Conservation (phyloP, 2,888 invertebrate species). For the Noctua janthina region DNA sequence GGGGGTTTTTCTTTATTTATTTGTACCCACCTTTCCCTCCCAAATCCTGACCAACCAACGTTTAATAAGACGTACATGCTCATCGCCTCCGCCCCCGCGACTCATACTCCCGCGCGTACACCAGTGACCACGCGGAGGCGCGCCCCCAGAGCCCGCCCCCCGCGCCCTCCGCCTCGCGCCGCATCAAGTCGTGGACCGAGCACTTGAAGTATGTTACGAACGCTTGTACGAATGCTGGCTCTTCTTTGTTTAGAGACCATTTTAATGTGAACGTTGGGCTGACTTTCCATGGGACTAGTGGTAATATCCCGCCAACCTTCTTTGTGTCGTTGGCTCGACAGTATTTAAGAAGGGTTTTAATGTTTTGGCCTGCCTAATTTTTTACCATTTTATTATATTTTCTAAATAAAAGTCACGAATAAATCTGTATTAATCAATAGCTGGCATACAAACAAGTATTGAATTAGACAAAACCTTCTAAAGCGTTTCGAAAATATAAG, state of each 20-base stretch:
- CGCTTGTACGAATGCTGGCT: slow-evolving; percentile 72
- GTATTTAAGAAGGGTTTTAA: neutral
- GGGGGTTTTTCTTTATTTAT: neutral
- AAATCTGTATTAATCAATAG: neutral
- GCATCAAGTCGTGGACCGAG: slow-evolving; percentile 87
- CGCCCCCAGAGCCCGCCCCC: slow-evolving; percentile 74
- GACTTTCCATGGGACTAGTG: neutral
- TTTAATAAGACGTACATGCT: slow-evolving; percentile 39
- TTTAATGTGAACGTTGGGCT: slow-evolving; percentile 5
- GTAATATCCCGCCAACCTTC: neutral
- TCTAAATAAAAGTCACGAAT: neutral
- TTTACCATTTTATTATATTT: neutral
- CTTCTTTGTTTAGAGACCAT: slow-evolving; percentile 54
- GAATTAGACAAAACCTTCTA: neutral
- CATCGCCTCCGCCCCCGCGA: slow-evolving; percentile 71
- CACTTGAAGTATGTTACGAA: slow-evolving; percentile 85
- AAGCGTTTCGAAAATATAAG: neutral
- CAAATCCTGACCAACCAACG: neutral
- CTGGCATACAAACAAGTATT: neutral
- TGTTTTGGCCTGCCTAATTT: neutral
- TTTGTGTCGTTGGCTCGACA: neutral
- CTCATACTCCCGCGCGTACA: slow-evolving; percentile 75
- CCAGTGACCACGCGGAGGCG: slow-evolving; percentile 74
- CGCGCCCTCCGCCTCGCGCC: slow-evolving; percentile 77
- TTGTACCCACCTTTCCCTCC: neutral